Evolutionary conservation across 2,797 vertebrate genomes (phyloP).

Genomic region (Eutrigla gurnardus): DNA sequence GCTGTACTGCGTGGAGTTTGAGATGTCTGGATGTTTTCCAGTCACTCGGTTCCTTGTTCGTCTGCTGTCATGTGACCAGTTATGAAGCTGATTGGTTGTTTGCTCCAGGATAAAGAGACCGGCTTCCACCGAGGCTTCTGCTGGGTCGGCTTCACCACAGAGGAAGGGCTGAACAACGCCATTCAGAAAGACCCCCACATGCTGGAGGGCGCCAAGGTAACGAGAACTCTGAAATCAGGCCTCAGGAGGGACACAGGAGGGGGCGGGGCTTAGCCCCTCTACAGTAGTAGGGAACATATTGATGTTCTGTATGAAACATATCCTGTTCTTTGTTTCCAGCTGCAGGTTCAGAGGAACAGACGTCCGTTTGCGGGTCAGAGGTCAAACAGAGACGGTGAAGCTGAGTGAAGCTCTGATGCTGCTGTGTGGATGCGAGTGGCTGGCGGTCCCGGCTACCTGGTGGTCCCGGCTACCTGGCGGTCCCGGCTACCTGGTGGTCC

Average conservation of each 20-base stretch:
- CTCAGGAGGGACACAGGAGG: too few relatives aligned
- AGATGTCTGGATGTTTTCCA: too few relatives aligned
- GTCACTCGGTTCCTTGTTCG: too few relatives aligned
- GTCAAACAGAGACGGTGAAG: slow-evolving; percentile 62
- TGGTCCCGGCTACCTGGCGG: too few relatives aligned
- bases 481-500: too few relatives aligned
- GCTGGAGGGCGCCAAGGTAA: slow-evolving; percentile 90
- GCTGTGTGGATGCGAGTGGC: not conserved
- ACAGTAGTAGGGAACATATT: not conserved
- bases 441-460: not conserved
- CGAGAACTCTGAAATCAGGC: too few relatives aligned
- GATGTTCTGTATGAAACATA: not conserved
- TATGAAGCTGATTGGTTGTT: too few relatives aligned
- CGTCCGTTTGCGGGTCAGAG: slow-evolving; percentile 44
- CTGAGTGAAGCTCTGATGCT: slow-evolving; percentile 54
- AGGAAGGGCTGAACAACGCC: slow-evolving; percentile 85
- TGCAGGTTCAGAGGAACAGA: slow-evolving; percentile 83
- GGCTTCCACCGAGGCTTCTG: slow-evolving; percentile 92
- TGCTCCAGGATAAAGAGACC: slow-evolving; percentile 87
- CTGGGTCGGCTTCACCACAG: slow-evolving; percentile 86
- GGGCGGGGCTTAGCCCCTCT: too few relatives aligned
- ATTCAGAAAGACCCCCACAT: slow-evolving; percentile 89
- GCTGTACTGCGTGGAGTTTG: too few relatives aligned
- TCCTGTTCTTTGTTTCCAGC: slow-evolving; percentile 73
- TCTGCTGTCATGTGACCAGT: too few relatives aligned